Evolutionary conservation across 2,888 invertebrate genomes (phyloP).

Genomic region (Entomobrya proxima): DNA sequence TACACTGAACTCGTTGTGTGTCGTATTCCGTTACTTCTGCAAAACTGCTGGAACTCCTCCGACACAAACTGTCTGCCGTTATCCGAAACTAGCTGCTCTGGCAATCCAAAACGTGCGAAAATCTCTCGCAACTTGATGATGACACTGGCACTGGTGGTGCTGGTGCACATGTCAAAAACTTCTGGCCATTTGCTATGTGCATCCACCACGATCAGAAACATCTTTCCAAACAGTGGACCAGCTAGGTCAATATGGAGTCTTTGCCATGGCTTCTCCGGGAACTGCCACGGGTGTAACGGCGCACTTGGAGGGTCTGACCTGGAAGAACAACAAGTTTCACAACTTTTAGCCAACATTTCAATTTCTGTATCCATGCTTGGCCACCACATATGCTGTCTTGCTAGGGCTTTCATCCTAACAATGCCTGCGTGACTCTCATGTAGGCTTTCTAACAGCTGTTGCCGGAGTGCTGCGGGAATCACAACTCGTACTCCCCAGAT

Average conservation of each 20-base stretch:
- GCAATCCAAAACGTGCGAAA: slow-evolving; percentile 9
- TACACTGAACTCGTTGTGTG: slow-evolving; percentile 39
- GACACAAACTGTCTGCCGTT: slow-evolving; percentile 56
- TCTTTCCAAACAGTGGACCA: slow-evolving; percentile 50
- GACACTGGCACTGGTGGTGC: background rate
- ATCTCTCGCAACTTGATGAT: slow-evolving; percentile 4
- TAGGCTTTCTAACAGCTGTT: too few relatives aligned
- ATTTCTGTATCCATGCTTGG: slow-evolving; percentile 65
- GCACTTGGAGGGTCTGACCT: slow-evolving; percentile 9
- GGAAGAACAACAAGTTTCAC: background rate
- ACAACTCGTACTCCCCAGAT: too few relatives aligned
- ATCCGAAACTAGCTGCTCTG: slow-evolving; percentile 44
- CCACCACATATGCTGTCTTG: slow-evolving; percentile 37
- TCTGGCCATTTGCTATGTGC: slow-evolving; percentile 39
- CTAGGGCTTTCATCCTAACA: slow-evolving; percentile 57
- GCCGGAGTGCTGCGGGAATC: too few relatives aligned
- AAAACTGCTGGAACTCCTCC: slow-evolving; percentile 43
- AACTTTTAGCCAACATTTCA: background rate
- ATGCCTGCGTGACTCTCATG: too few relatives aligned
- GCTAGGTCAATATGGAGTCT: slow-evolving; percentile 58
- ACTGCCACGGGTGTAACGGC: slow-evolving; percentile 59
- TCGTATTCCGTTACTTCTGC: slow-evolving; percentile 31
- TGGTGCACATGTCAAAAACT: background rate
- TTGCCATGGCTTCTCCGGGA: slow-evolving; percentile 58
- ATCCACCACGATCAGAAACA: slow-evolving; percentile 60